phyloP scores from a whole-genome alignment of 1,140 invertebrate species.

The Drosophila punjabiensis region DNA sequence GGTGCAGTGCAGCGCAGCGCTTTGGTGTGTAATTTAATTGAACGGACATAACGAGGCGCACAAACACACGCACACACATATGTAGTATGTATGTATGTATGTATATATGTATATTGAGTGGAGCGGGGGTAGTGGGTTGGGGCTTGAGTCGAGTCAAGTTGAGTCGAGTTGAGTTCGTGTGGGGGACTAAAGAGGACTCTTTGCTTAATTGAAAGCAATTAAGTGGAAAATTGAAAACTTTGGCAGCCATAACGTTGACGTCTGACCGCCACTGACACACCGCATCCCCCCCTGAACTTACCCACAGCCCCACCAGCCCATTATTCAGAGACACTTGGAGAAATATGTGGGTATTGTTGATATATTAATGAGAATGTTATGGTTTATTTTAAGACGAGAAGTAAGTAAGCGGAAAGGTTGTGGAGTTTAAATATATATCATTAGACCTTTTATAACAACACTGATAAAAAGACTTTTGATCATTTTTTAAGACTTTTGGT shows the following conservation, averaged over 20 bases:
- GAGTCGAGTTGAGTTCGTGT: constrained; percentile 38
- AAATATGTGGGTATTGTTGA: not conserved
- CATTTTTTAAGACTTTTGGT: too few species aligned
- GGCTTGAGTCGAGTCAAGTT: constrained; percentile 33
- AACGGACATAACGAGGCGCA: constrained; percentile 78
- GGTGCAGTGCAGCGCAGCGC: constrained; percentile 48
- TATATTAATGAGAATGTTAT: not conserved
- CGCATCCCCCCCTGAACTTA: constrained; percentile 4
- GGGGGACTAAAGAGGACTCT: constrained; percentile 79
- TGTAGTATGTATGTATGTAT: too few species aligned
- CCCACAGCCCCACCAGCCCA: constrained; percentile 9
- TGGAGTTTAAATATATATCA: not conserved
- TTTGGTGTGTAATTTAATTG: constrained; percentile 84
- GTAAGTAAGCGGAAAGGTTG: not conserved
- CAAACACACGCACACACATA: constrained; percentile 5
- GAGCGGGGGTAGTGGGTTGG: not conserved
- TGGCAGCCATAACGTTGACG: constrained; percentile 82
- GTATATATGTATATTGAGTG: not conserved
- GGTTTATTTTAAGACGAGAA: not conserved
- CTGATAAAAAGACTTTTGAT: too few species aligned
- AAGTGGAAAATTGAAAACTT: constrained; percentile 85
- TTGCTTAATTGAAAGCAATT: constrained; percentile 85
- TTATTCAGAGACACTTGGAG: constrained; percentile 12
- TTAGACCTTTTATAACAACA: not conserved
- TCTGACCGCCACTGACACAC: constrained; percentile 62